Evolutionary conservation across 53 echinoderm and acorn worm species (phyloP).

Genomic region (Holothuria leucospilota): DNA sequence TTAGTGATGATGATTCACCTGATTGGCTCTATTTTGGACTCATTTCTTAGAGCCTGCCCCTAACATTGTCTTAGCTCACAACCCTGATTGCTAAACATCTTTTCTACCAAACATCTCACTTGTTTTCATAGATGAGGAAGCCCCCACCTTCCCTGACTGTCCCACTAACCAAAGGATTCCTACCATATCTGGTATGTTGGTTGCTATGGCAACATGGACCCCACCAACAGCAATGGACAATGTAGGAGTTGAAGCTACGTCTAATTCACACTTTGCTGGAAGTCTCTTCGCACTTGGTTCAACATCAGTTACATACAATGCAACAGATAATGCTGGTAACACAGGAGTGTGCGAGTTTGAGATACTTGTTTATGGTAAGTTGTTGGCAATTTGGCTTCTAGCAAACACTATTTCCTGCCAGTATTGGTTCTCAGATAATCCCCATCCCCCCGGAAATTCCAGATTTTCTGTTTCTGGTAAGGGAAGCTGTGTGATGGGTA

Average conservation of each 20-base stretch:
- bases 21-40: no score
- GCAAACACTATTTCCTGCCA: no score
- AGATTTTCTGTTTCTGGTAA: no score
- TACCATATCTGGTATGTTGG: neutral
- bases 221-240: slow-evolving; percentile 43
- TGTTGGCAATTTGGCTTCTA: neutral
- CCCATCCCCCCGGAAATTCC: no score
- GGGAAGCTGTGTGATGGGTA: no score
- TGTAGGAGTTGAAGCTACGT: neutral
- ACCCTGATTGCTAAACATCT: neutral
- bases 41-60: no score
- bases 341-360: slow-evolving; percentile 16
- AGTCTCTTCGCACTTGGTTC: slow-evolving; percentile 21
- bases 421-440: no score
- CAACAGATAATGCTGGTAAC: slow-evolving; percentile 45
- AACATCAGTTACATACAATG: slow-evolving; percentile 29
- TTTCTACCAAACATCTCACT: neutral
- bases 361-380: neutral
- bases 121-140: neutral
- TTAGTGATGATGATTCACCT: no score
- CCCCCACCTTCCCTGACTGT: neutral
- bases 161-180: neutral
- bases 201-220: slow-evolving; percentile 45
- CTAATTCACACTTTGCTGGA: slow-evolving; percentile 2
- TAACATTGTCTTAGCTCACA: no score